Evolutionary conservation across 2,113 vertebrate genomes (phyloP), one percentile per base, ranked within the genome.

Genomic region (Sebastes schlegelii): DNA sequence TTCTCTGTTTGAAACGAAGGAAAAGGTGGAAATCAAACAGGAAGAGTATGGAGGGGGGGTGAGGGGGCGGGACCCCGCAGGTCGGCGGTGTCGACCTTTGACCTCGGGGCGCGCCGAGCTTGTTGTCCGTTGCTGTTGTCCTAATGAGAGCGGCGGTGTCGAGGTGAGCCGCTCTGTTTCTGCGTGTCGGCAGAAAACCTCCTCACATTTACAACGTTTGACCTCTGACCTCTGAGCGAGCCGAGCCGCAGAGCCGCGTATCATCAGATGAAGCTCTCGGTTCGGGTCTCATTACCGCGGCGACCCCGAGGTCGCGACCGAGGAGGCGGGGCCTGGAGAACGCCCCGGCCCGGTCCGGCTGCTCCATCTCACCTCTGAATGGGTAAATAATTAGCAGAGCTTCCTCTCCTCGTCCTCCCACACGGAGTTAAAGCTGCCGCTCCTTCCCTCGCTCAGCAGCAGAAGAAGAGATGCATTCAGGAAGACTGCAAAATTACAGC

Each of bases 141-240:
- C 58, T 92, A 91, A 94, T 92, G 88, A 89, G 91, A 82, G 34
- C 34, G 34, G 34, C 34, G 34, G 34, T 34, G 66, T 79, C 14
- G 69, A 74, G 71, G 55, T 52, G 65, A 83, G 84, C 19, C 9
- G 34, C 60, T 82, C 57, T 6, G 12, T 57, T 70, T 71, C 67
- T 77, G 87, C 77, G 61, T 86, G 90, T 79, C 52, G 43, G 62
- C 72, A 51, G 54, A 58, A 73, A 79, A 68, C 80, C 61, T 57
- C 40, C 85, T 89, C 80, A 79, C 89, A 92, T 94, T 89, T 79
- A 80, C 89, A 87, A 87, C 11, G 69, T 85, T 91, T 94, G 91
- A 93, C 77, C 91, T 91, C 48, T 83, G 89, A 91, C 73, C 4
- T 34, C 34, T 34, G 34, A 34, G 34, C 34, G 3, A 34, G 34